Evolutionary conservation across 2,888 invertebrate genomes (phyloP).

Genomic region (Tipula helvola): DNA sequence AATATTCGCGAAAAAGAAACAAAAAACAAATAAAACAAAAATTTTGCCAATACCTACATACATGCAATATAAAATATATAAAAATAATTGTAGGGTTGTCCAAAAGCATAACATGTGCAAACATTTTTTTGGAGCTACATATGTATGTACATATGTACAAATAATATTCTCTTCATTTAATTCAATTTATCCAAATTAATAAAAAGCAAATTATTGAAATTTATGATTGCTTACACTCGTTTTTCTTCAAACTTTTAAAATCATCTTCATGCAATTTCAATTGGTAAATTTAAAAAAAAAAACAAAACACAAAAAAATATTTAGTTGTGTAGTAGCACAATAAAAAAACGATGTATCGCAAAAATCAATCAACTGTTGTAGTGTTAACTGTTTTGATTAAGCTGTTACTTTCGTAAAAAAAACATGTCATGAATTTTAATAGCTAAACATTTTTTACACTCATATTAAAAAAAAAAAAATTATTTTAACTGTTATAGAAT

Average conservation of each 20-base stretch:
- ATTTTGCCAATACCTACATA: background rate
- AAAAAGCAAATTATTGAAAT: background rate
- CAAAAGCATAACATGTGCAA: background rate
- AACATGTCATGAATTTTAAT: slow-evolving; percentile 10
- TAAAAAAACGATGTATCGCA: slow-evolving; percentile 6
- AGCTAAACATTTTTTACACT: background rate
- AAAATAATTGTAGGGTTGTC: background rate
- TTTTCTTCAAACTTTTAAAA: background rate
- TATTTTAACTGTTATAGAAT: background rate
- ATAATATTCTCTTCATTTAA: background rate
- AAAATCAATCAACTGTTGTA: slow-evolving; percentile 10
- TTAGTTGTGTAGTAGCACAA: background rate
- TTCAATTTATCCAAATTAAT: slow-evolving; percentile 4
- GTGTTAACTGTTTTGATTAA: slow-evolving; percentile 11
- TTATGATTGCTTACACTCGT: background rate
- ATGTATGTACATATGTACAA: background rate
- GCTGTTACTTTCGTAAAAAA: slow-evolving; percentile 10
- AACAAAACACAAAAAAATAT: background rate
- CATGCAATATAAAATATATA: background rate
- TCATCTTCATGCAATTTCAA: background rate
- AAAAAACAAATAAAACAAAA: background rate
- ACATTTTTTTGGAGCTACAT: background rate
- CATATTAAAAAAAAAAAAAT: background rate
- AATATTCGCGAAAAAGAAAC: background rate
- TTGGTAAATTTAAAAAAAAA: background rate